phyloP scores from a whole-genome alignment of 2,888 invertebrate genomes.

The Rhamnusium bicolor region DNA sequence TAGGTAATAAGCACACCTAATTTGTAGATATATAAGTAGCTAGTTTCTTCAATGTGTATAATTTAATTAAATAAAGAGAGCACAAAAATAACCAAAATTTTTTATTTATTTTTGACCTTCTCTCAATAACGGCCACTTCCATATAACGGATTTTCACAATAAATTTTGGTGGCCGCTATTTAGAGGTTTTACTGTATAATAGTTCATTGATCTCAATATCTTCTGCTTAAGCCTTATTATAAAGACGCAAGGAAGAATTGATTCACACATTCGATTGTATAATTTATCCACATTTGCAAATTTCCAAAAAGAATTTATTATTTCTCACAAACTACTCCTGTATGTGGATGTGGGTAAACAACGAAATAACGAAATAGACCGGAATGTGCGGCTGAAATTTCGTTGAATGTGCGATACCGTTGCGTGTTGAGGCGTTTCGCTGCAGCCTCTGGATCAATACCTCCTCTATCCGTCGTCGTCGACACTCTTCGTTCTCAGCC shows the following conservation, averaged over 20 bases:
- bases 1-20: no score
- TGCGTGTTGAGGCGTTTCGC: conserved; percentile 58
- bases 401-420: conserved; percentile 55
- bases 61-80: no score
- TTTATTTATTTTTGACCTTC: no score
- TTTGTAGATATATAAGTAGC: no score
- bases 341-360: background rate
- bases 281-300: background rate
- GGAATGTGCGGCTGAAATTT: conserved; percentile 49
- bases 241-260: background rate
- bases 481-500: conserved; percentile 27
- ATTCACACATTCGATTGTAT: background rate
- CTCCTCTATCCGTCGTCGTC: conserved; percentile 54
- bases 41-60: no score
- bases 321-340: background rate
- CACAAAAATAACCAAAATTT: no score
- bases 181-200: background rate
- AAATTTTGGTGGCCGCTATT: no score
- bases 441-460: conserved; percentile 61
- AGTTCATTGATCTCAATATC: background rate
- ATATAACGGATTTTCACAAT: no score
- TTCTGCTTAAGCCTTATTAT: background rate
- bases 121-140: no score
- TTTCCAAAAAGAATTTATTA: background rate
- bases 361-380: conserved; percentile 25